Evolutionary conservation across 2,113 vertebrate species (phyloP).

Genomic region (Physeter macrocephalus): DNA sequence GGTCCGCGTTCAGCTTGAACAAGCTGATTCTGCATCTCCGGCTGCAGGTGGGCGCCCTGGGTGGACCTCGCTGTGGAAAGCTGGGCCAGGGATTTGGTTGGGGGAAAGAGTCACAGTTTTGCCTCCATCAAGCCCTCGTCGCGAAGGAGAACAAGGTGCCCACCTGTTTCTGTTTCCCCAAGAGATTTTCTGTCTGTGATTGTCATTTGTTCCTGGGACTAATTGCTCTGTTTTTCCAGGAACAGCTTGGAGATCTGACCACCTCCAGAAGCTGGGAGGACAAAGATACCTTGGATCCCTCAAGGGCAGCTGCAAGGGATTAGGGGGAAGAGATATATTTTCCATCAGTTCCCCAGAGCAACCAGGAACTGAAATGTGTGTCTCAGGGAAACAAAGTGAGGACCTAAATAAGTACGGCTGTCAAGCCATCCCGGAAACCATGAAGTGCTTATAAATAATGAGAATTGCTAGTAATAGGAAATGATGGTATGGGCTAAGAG

Average conservation of each 20-base stretch:
- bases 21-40: rapidly evolving
- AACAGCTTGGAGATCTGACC: not conserved
- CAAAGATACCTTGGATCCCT: rapidly evolving
- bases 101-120: not conserved
- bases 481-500: too few relatives aligned
- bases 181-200: not conserved
- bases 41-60: not conserved
- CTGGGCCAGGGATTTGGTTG: not conserved
- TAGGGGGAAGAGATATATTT: not conserved
- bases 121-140: not conserved
- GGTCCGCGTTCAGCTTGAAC: rapidly evolving
- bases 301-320: not conserved
- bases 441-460: rapidly evolving
- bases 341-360: not conserved
- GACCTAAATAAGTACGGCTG: rapidly evolving
- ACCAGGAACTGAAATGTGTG: not conserved
- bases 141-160: not conserved
- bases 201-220: not conserved
- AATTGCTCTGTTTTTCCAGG: not conserved
- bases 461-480: not conserved
- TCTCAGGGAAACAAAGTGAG: not conserved
- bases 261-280: not conserved
- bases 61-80: not conserved
- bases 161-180: rapidly evolving
- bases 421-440: not conserved